Evolutionary conservation across 2,888 invertebrate genomes (phyloP), one percentile per base, ranked within the genome.

Genomic region (Syrphus vitripennis): DNA sequence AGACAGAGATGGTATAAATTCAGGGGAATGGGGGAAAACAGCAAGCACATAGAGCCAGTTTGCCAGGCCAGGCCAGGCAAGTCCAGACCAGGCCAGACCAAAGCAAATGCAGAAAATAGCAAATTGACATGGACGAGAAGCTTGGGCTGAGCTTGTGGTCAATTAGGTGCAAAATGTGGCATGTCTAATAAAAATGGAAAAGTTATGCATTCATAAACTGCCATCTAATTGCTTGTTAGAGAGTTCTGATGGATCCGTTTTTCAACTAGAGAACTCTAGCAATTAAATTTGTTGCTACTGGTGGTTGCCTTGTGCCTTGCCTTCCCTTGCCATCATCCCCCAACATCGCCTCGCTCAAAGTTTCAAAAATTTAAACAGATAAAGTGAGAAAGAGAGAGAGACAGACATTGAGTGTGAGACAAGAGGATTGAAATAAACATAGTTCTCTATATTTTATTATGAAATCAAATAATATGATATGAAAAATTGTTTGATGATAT

Each of bases 201-300:
- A 89, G 88, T 89, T 88, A 87, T 88, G 88, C 87, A 88, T 88
- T 89, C 89, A 88, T 88, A 88, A 89, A 89, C 88, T 88, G 87
- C 88, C 88, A 83, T 86, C 88, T 88, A 89, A 88, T 89, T 89
- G 89, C 88, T 89, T 88, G 89, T 89, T 89, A 89, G 88, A 88
- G 87, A 87, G 87, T 87, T 88, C 80, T 86, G 88, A 87, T 84
- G 84, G 81, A 84, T 84, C 84, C 84, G 84, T 83, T 88, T 83
- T 87, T 87, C 88, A 83, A 88, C 81, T 87, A 70, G 82, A 86
- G 74, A 82, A 82, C 70, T 82, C 74, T 55, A 78, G 83, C 78
- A 87, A 87, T 84, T 84, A 84, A 84, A 80, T 84, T 84, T 84
- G 76, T 67, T 84, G 80, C 70, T 71, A 42, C 69, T 61, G 63